Evolutionary conservation across 2,797 vertebrate species (phyloP), one percentile per base, ranked within the genome.

Genomic region (Cheracebus regulus): DNA sequence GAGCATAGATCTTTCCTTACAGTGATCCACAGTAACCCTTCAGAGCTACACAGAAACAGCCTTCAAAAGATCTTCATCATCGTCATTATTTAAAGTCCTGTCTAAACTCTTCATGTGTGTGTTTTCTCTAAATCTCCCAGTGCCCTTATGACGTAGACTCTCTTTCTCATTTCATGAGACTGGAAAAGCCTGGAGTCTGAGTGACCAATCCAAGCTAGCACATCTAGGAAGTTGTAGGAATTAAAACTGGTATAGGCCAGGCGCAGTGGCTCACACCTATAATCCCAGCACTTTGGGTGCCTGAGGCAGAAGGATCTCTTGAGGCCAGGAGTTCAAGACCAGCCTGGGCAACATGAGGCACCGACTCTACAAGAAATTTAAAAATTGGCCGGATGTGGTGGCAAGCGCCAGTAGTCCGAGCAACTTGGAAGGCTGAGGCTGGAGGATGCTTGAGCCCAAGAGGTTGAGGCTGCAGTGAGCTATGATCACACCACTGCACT

Each of bases 101-200:
- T 79, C 72, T 70, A 41, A 48, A 33, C 22, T 50, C 52, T 46
- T 30, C 33, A 14, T n/a, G 24, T 26, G 17, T 13, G 5, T 55
- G 80, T 86, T 90, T 86, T 52, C 85, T 57, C 39, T 55, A 41
- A 64, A 22, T 81, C 36, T 39, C 33, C 87, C 61, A 19, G 11
- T 1, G 11, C 44, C 73, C 4, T 7, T 0, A 1, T 0, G 2
- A 81, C 28, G 28, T 26, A 46, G 7, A 3, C 64, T 61, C 83
- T 72, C n/a, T 80, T 90, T 36, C 52, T 81, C 55, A 41, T 55
- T 86, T 88, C 10, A 73, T 3, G 15, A 64, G 64, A 57, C 30
- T 52, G 5, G 46, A 41, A 52, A 81, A 75, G 44, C 20, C 81
- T 28, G 12, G 36, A 44, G 17, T 50, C 39, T 24, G 81, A 80